Evolutionary conservation across 2,888 invertebrate genomes (phyloP), one percentile per base, ranked within the genome.

Genomic region (Myopa tessellatipennis): DNA sequence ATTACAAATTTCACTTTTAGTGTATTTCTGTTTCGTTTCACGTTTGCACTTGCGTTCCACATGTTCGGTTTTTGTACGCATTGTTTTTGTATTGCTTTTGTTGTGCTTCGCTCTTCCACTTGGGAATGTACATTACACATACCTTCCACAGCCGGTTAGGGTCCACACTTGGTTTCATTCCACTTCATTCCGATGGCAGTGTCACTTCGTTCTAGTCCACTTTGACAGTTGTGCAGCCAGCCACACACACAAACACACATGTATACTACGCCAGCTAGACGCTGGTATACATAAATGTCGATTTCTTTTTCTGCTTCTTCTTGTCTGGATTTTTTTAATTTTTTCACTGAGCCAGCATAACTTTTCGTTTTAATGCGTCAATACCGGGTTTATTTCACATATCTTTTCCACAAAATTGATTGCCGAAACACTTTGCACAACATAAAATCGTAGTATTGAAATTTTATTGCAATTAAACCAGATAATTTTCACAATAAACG

Each of bases 261-360:
- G 55, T 50, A 40, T 77, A 69, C 60, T 77, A 61, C 61, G 69
- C 69, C 73, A 78, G 55, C 78, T 71, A 76, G 78, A 68, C 68
- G 18, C 76, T 63, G 76, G 71, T 70, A 50, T 74, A 76, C 75
- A 75, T 69, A 75, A 75, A 75, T 75, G 75, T 69, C 60, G 74
- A 52, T 67, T 74, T 74, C 55, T 74, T 74, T 52, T 34, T 34
- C 65, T 50, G 12, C 38, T 55, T 58, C 5, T 14, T 16, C 67
- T 26, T 67, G 16, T 40, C 67, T 67, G 36, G 12, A 34, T 38
- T 67, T 67, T 67, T 8, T 65, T 38, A 14, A 34, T 67, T 36
- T 36, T 40, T 67, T 67, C 16, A 67, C 67, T 38, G 16, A 67
- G 67, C 67, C 36, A 63, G 36, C 36, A 38, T 63, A 38, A 38